Percentiles rank a stretch among this genome's conserved stretches.
These are phyloP conservation scores for Cheilosia pagana DNA, from an alignment of 2,888 invertebrate species.

Conservation along the genomic window DNA sequence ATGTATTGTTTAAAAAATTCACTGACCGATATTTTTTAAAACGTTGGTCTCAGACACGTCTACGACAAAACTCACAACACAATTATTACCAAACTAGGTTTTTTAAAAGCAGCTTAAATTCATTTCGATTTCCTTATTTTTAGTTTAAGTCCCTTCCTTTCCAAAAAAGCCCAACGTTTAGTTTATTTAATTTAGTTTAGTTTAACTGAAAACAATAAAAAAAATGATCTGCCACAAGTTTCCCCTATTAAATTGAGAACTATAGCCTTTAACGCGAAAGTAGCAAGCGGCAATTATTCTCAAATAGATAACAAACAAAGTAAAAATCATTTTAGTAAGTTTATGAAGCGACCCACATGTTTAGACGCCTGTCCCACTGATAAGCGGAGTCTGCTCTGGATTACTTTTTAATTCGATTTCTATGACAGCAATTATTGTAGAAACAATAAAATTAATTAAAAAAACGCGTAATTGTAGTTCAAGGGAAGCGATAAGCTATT, in stretches of 20 bases:
- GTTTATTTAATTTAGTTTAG: too few species aligned
- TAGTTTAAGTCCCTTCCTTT: too few species aligned
- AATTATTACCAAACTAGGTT: too few species aligned
- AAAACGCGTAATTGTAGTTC: constrained; percentile 40
- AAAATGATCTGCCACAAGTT: background rate
- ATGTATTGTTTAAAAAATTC: too few species aligned
- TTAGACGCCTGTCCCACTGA: constrained; percentile 38
- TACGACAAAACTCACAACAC: too few species aligned
- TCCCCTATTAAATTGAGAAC: background rate
- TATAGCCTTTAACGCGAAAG: background rate
- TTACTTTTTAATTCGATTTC: background rate
- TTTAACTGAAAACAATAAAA: too few species aligned
- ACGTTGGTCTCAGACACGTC: too few species aligned
- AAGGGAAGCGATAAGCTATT: constrained; percentile 22
- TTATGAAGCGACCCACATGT: constrained; percentile 54
- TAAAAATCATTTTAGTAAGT: constrained; percentile 12
- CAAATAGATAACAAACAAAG: constrained; percentile 18
- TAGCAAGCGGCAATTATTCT: background rate
- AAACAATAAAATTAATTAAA: constrained; percentile 7
- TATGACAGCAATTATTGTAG: background rate
- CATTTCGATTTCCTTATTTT: too few species aligned
- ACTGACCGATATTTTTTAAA: too few species aligned
- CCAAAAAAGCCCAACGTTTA: too few species aligned
- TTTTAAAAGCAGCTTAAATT: too few species aligned
- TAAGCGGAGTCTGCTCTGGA: constrained; percentile 20